These are phyloP conservation scores for Amiota communis DNA, from an alignment of 2,888 invertebrate species.

Conservation along the genomic window DNA sequence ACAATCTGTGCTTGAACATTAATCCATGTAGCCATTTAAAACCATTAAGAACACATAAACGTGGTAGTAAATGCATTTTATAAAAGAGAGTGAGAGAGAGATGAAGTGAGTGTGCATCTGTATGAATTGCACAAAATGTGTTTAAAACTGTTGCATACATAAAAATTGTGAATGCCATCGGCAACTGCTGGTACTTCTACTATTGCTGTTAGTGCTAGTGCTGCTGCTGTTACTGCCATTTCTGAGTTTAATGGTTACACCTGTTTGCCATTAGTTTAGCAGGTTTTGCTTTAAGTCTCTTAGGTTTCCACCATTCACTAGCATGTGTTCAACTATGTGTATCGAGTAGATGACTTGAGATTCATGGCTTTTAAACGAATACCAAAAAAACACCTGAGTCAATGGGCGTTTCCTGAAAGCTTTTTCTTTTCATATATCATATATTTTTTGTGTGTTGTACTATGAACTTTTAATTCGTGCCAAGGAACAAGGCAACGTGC, in stretches of 20 bases:
- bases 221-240: no score
- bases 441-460: neutral
- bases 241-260: no score
- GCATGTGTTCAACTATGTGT: slow-evolving; percentile 12
- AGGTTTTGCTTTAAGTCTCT: no score
- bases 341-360: neutral
- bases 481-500: neutral
- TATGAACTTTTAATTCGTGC: neutral
- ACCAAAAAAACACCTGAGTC: neutral
- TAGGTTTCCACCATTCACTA: slow-evolving; percentile 38
- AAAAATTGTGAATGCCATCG: no score
- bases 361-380: neutral
- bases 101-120: no score
- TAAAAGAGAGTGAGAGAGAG: no score
- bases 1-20: slow-evolving; percentile 12
- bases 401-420: neutral
- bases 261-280: no score
- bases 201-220: no score
- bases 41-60: slow-evolving; percentile 6
- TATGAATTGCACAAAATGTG: no score
- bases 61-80: no score
- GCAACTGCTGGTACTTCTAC: no score
- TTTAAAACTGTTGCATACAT: no score
- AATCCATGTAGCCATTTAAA: slow-evolving; percentile 17
- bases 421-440: neutral